Evolutionary conservation across 2,888 invertebrate species (phyloP), one percentile per base, ranked within the genome.

Genomic region (Ophioninae sp.): DNA sequence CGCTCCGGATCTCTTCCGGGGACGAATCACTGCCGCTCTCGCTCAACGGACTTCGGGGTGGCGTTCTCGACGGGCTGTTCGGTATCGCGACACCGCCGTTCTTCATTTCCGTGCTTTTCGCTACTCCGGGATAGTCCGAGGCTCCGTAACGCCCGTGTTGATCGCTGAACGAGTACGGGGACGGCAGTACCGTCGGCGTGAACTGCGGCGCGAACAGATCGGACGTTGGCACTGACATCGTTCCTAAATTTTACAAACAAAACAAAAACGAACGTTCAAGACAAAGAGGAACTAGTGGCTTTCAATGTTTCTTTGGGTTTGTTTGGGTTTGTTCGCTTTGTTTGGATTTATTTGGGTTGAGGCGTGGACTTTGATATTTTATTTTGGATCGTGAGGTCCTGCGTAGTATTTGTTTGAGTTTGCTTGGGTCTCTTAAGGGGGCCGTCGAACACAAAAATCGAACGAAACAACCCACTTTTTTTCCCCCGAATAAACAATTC

Each of bases 1-100:
- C 93, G 87, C 93, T 93, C 68, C 92, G 91, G 2, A 91, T 87
- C 74, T 92, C 92, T 37, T 92, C 92, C n/a, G 88, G 72, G 13
- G 88, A 86, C 0, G 91, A 90, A 6, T 92, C 93, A 84, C 91
- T 92, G 8, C 90, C 90, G 20, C 90, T 91, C 3, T 92, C 92
- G 79, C 90, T 91, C 0, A 51, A 6, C 51, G 91, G 91, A 69
- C 90, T 92, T 17, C 89, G 86, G 0, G 92, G 91, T 0, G 93
- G 91, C 1, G 90, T 91, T 20, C 90, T 89, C 22, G 89, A 89
- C 22, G 87, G 87, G 61, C 87, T 87, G 59, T 85, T 87, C 61
- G 87, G 86, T 74, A 87, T 79, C 82, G 86, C 81, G 37, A 85
- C 80, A 5, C 79, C 78, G 7, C 81, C 74, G 23, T 79, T 85